A percentile compares a stretch with the other conserved stretches of the same genome.
These are phyloP conservation scores for Reticulitermes speratus DNA, from an alignment of 1,140 invertebrate genomes.

Conservation along the genomic window DNA sequence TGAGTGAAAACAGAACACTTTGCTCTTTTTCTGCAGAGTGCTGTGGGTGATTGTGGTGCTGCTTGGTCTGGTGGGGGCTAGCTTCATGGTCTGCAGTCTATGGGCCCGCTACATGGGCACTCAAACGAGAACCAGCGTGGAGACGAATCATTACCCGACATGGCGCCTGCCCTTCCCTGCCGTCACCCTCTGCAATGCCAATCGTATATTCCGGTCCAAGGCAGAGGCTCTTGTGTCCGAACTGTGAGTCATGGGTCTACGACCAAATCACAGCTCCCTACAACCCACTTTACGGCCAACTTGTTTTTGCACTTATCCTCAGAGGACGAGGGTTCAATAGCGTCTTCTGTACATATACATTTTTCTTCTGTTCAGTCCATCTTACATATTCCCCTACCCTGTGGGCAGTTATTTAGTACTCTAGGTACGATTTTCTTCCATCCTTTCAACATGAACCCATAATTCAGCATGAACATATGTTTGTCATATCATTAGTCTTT, in stretches of 20 bases:
- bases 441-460: too few species aligned
- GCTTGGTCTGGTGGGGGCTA: constrained; percentile 38
- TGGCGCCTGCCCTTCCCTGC: constrained; percentile 42
- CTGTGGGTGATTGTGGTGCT: constrained; percentile 41
- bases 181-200: constrained; percentile 43
- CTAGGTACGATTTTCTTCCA: too few species aligned
- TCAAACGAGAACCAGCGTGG: constrained; percentile 42
- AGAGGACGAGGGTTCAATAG: too few species aligned
- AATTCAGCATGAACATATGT: too few species aligned
- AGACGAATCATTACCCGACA: constrained; percentile 40
- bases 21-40: constrained; percentile 37
- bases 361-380: too few species aligned
- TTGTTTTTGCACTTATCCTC: too few species aligned
- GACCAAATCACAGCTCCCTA: neutral
- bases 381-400: too few species aligned
- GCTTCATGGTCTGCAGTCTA: constrained; percentile 40
- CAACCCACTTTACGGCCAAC: too few species aligned
- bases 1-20: neutral
- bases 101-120: constrained; percentile 39
- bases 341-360: too few species aligned
- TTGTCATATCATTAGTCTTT: too few species aligned
- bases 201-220: constrained; percentile 32
- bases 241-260: constrained; percentile 25
- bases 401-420: too few species aligned
- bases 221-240: constrained; percentile 22